Conservation (phyloP, 2,888 invertebrate genomes). For the Hyles lineata region DNA sequence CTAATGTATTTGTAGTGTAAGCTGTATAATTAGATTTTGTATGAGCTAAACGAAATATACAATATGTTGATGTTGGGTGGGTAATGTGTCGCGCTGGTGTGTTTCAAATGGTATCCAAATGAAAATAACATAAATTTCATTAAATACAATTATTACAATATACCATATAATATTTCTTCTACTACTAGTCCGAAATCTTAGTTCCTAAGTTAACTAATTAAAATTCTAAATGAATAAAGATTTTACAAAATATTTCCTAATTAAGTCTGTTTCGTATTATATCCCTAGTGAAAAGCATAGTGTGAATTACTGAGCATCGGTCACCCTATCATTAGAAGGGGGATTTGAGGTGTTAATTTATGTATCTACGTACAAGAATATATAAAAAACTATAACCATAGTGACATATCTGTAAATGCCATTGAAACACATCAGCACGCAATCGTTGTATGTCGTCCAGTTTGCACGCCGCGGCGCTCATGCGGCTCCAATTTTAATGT, state of each 20-base stretch:
- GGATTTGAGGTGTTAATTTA: no score
- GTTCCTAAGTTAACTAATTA: no score
- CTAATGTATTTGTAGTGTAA: constrained; percentile 61
- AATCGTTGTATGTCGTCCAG: constrained; percentile 17
- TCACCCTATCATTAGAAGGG: no score
- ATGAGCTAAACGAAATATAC: constrained; percentile 79
- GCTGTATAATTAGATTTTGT: constrained; percentile 79
- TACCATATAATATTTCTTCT: no score
- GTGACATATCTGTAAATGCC: neutral
- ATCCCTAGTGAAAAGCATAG: no score
- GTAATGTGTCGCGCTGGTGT: constrained; percentile 38
- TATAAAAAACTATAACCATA: no score
- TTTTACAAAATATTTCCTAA: no score
- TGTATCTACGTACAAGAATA: no score
- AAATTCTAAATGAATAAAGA: no score
- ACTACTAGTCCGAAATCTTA: no score
- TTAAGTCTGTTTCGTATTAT: no score
- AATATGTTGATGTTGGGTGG: constrained; percentile 60
- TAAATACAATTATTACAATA: neutral
- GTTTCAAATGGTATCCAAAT: constrained; percentile 23
- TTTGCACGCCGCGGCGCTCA: neutral
- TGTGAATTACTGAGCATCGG: no score
- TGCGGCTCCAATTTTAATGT: neutral
- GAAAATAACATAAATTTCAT: neutral
- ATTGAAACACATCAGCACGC: neutral